A percentile compares a stretch with the other conserved stretches of the same genome.
phyloP scores from a whole-genome alignment of 2,113 vertebrate genomes.

The Prunella himalayana region DNA sequence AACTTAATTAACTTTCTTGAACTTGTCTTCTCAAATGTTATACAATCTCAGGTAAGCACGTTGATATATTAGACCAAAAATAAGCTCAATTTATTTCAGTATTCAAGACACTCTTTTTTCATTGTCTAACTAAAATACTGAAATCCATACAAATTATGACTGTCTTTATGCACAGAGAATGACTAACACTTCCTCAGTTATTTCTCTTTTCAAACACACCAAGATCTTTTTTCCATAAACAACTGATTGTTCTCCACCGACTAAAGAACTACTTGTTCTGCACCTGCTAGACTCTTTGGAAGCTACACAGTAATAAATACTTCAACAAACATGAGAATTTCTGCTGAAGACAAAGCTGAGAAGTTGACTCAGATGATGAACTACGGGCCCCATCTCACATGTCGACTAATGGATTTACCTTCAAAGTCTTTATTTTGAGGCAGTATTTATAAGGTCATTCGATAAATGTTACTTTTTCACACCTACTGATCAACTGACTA shows the following conservation, averaged over 20 bases:
- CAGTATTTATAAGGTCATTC: not conserved
- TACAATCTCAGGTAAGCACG: fast-evolving
- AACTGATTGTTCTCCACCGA: not conserved
- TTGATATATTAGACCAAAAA: not conserved
- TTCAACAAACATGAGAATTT: not conserved
- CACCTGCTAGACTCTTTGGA: fast-evolving
- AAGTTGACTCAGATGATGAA: not conserved
- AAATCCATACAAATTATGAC: not conserved
- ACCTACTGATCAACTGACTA: not conserved
- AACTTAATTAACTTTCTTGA: not conserved
- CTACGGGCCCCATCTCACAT: not conserved
- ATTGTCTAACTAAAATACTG: not conserved
- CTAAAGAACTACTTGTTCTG: not conserved
- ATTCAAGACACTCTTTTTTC: not conserved
- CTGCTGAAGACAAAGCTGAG: not conserved
- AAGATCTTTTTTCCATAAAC: not conserved
- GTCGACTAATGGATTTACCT: not conserved
- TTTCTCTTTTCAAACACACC: not conserved
- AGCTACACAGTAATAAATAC: not conserved
- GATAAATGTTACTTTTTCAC: not conserved
- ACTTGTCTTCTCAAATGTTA: not conserved
- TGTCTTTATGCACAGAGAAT: not conserved
- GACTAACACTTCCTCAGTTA: constrained; percentile 12
- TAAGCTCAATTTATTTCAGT: not conserved
- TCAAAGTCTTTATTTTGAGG: not conserved